Conservation (phyloP, 1,140 invertebrate species). For the Agrypnia vestita region DNA sequence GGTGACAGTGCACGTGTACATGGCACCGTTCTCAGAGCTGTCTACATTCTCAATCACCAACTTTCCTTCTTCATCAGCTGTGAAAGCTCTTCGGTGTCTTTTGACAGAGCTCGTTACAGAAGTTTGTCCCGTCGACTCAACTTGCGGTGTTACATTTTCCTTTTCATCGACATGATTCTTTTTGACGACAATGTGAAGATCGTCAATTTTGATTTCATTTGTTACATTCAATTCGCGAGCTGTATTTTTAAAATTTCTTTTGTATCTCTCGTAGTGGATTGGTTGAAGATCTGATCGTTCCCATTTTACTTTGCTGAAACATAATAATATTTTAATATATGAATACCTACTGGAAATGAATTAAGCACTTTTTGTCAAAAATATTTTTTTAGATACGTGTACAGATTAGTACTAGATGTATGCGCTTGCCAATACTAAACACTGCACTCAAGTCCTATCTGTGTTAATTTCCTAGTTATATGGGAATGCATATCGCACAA, state of each 20-base stretch:
- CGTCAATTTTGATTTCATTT: background rate
- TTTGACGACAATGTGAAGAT: background rate
- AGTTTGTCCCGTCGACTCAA: too few species aligned
- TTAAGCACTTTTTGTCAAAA: too few species aligned
- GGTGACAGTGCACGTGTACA: conserved; percentile 88
- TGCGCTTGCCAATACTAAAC: too few species aligned
- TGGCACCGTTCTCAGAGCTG: conserved; percentile 78
- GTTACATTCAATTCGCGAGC: background rate
- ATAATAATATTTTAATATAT: too few species aligned
- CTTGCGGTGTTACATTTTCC: background rate
- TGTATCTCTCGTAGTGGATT: conserved; percentile 52
- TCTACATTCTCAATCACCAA: conserved; percentile 84
- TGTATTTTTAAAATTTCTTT: conserved; percentile 38
- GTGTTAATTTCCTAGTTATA: too few species aligned
- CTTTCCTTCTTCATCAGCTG: conserved; percentile 67
- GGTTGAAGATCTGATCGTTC: conserved; percentile 45
- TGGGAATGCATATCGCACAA: too few species aligned
- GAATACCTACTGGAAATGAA: too few species aligned
- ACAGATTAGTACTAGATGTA: too few species aligned
- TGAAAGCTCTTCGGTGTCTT: conserved; percentile 57
- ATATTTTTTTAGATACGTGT: too few species aligned
- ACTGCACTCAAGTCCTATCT: too few species aligned
- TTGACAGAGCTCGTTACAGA: too few species aligned
- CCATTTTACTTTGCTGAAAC: conserved; percentile 59
- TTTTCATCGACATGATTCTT: background rate